Base-by-base conservation (phyloP, 1,140 invertebrate species). In the Drosophila bocki region DNA sequence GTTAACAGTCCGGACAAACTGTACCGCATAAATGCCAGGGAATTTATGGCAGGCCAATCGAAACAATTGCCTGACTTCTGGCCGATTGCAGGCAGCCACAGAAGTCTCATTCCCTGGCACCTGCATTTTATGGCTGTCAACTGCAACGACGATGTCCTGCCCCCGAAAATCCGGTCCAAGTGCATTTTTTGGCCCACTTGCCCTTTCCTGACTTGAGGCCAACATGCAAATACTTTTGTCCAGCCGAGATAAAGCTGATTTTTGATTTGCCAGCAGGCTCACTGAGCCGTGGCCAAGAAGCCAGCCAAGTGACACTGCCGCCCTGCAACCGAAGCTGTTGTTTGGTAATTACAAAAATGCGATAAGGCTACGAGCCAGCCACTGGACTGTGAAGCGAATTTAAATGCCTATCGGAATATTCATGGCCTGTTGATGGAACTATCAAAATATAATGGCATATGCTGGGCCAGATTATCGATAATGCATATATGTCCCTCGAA, bases 51-150 rank as follows among this genome's bases (percentile, higher is more conserved):
- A 15, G 56, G 51, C 63, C 62, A 78, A 56, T 77, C 63, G 74
- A 69, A 78, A 78, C 74, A 77, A 77, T 78, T 78, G 75, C 58
- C 53, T 72, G 59, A 71, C 75, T 71, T 53, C 37, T 57, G 50
- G 39, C 39, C 53, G 48, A 78, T 60, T 71, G 69, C 54, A 72
- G 54, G 42, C 45, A 37, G 59, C 33, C 53, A 54, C 29, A 75
- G 64, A 58, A 39, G 74, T 29, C 59, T 41, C 41, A 17, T 59
- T 33, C 42, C 65, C 53, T 71, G 62, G 68, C 83, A 88, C 83
- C 84, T 84, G 84, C 84, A 87, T 78, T 87, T 87, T 88, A 88
- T 80, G 86, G 80, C 85, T 87, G 84, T 88, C 84, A 87, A 75
- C 57, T 80, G 84, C 80, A 83, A 88, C 44, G 60, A n/a, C 53